A percentile compares a stretch with the other conserved stretches of the same genome.
These are phyloP conservation scores for Ammodytes dubius DNA, from an alignment of 2,113 vertebrate genomes.

Conservation along the genomic window DNA sequence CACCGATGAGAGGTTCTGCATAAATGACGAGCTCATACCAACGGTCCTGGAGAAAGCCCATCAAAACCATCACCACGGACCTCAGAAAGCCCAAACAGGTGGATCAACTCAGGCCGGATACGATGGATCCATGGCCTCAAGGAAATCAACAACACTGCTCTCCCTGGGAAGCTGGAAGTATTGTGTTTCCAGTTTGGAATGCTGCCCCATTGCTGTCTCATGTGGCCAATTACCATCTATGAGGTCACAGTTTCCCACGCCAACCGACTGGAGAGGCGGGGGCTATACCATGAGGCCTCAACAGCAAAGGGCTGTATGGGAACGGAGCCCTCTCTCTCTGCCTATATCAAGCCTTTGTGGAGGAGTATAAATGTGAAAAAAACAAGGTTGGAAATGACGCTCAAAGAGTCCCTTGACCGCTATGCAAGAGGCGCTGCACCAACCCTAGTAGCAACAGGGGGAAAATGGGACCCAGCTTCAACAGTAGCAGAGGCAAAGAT, in stretches of 20 bases:
- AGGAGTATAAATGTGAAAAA: no score
- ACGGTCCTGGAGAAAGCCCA: slow-evolving; percentile 1
- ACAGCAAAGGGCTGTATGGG: neutral
- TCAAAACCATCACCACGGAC: neutral
- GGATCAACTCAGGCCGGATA: neutral
- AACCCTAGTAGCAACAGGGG: no score
- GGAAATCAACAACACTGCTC: slow-evolving; percentile 2
- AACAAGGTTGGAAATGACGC: no score
- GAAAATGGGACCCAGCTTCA: no score
- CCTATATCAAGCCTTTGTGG: no score
- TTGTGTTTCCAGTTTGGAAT: neutral
- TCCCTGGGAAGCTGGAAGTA: neutral
- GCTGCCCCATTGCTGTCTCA: neutral
- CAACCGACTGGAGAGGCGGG: neutral
- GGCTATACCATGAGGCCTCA: neutral
- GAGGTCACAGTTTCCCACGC: neutral
- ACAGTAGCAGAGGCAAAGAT: no score
- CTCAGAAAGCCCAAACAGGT: neutral
- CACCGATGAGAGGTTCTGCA: neutral
- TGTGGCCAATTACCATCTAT: neutral
- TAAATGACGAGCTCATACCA: neutral
- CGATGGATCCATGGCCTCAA: neutral
- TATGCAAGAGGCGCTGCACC: no score
- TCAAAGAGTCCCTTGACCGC: no score
- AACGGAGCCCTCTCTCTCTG: no score